Base-by-base conservation (phyloP, 2,113 vertebrate genomes). In the Nettapus auritus region DNA sequence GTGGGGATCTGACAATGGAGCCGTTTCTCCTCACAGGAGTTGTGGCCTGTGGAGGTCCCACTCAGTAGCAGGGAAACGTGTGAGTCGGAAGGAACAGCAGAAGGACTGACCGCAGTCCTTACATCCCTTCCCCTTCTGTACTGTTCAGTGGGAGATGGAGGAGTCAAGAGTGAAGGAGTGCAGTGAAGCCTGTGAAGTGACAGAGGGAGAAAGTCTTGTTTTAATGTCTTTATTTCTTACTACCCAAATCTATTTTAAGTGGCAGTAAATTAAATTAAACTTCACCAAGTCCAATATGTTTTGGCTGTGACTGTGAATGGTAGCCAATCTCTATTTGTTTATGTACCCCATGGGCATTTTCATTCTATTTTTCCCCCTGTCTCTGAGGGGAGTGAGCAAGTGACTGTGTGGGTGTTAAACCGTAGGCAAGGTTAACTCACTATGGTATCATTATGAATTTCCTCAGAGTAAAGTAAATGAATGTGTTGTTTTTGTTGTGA, bases 71-170 rank as follows among this genome's bases (percentile, higher is more conserved):
- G 22, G 25, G 9, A 25, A 57, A 77, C 73, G 22, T 3, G 1
- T 77, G 17, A 80, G 50, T 9, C 68, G 38, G 16, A 88, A 9
- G 18, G 19, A 74, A 31, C 38, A 33, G 4, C 20, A 3, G 3
- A 48, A 13, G 3, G 19, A 28, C 2, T 76, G 23, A 28, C 52
- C 40, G 3, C 40, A 80, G 69, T 13, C 1, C 7, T 8, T 5
- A 1, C 10, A 33, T 69, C 8, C 11, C 25, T 2, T 40, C 31
- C 6, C 6, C 2, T 1, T 6, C 5, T 68, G 11, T 0, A 0
- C 33, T 36, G 22, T 18, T 67, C 20, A n/a, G 36, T 13, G 34
- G 52, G 18, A 70, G 12, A 5, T 33, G 13, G 34, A 60, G 33
- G 15, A 62, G 13, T 28, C 17, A 73, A 25, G 13, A 55, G 6